Percentiles rank a stretch among this genome's conserved stretches.
Conservation (phyloP, 2,888 invertebrate species). For the Callyntrura guangdongensis region DNA sequence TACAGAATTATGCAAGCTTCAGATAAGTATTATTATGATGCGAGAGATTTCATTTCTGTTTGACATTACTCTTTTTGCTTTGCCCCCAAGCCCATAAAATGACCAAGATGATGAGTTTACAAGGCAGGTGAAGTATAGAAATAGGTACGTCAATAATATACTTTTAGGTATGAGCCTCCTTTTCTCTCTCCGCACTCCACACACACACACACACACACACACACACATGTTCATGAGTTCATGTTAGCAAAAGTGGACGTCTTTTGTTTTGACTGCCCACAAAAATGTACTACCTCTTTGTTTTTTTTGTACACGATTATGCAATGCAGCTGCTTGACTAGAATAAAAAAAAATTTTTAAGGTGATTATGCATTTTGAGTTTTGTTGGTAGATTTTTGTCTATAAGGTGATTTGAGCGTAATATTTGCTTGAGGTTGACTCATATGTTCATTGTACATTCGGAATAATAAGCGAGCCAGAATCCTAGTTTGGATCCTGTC, state of each 20-base stretch:
- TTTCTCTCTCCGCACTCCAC: too few relatives aligned
- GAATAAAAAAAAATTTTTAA: conserved; percentile 24
- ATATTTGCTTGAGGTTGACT: not conserved
- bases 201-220: too few relatives aligned
- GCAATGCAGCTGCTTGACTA: not conserved
- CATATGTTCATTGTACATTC: too few relatives aligned
- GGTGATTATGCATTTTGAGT: not conserved
- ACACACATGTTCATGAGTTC: too few relatives aligned
- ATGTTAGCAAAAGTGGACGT: not conserved
- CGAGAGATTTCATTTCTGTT: conserved; percentile 26
- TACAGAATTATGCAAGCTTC: conserved; percentile 55
- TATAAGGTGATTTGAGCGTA: conserved; percentile 16
- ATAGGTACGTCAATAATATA: conserved; percentile 3
- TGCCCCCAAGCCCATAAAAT: conserved; percentile 52
- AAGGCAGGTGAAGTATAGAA: not conserved
- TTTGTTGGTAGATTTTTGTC: conserved; percentile 2
- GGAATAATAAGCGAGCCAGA: not conserved
- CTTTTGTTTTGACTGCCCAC: conserved; percentile 48
- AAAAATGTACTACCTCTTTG: not conserved
- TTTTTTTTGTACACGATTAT: conserved; percentile 5
- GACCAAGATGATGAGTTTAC: conserved; percentile 19
- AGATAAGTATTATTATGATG: conserved; percentile 7
- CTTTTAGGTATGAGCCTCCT: not conserved
- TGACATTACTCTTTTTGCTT: conserved; percentile 34
- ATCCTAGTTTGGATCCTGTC: conserved; percentile 46